These are phyloP conservation scores for Sorex fumeus DNA, from an alignment of 2,113 vertebrate genomes.

Conservation along the genomic window DNA sequence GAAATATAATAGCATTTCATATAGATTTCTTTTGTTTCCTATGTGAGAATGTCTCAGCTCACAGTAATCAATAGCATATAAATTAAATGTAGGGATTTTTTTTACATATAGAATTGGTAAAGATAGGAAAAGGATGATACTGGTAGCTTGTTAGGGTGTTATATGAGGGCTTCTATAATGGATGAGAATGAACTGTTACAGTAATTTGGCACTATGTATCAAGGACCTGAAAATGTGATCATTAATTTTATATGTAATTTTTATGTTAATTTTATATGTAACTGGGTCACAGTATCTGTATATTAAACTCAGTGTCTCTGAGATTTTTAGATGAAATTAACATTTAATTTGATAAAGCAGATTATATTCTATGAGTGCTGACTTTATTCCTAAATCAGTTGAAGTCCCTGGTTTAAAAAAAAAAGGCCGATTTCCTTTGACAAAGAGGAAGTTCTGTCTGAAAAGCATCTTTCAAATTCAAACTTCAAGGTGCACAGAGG, in stretches of 20 bases:
- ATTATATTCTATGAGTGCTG: background rate
- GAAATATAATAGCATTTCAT: too few relatives aligned
- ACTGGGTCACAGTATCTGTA: too few relatives aligned
- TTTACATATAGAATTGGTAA: background rate
- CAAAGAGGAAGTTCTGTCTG: background rate
- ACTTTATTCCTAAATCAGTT: background rate
- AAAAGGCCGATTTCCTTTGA: background rate
- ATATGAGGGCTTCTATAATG: background rate
- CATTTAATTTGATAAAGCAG: conserved; percentile 6
- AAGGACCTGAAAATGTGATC: background rate
- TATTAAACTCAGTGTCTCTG: too few relatives aligned
- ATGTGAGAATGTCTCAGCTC: too few relatives aligned
- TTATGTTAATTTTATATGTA: too few relatives aligned
- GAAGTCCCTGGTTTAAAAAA: background rate
- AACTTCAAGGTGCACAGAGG: background rate
- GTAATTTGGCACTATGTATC: background rate
- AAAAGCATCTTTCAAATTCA: background rate
- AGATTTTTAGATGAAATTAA: background rate
- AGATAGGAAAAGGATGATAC: background rate
- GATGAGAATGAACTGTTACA: background rate
- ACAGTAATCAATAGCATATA: too few relatives aligned
- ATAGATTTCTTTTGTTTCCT: too few relatives aligned
- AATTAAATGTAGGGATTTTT: too few relatives aligned
- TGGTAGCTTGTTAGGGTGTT: background rate
- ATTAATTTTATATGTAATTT: background rate